Conservation (phyloP, 2,113 vertebrate genomes). For the Mohoua ochrocephala region DNA sequence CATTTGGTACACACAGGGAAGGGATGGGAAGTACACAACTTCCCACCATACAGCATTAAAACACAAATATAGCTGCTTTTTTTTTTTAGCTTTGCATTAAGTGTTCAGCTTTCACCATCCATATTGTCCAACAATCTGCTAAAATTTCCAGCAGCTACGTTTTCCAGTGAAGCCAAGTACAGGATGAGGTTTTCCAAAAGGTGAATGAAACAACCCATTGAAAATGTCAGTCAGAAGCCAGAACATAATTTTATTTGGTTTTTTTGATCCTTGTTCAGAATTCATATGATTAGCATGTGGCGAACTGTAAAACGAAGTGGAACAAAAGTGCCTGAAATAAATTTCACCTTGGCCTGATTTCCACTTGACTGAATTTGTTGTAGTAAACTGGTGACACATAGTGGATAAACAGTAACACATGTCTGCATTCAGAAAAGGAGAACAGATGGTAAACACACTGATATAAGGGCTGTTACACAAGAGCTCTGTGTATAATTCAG, state of each 20-base stretch:
- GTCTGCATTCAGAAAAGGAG: constrained; percentile 50
- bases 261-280: constrained; percentile 40
- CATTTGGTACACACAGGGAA: not conserved
- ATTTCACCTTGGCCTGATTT: constrained; percentile 69
- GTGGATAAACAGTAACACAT: constrained; percentile 68
- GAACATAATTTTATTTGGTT: constrained; percentile 29
- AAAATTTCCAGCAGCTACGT: constrained; percentile 18
- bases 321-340: constrained; percentile 66
- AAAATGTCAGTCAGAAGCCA: constrained; percentile 57
- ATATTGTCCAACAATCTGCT: not conserved
- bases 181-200: constrained; percentile 33
- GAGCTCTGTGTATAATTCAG: constrained; percentile 43
- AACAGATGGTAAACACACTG: constrained; percentile 64
- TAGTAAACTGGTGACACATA: constrained; percentile 72
- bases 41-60: not conserved
- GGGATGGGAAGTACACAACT: not conserved
- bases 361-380: constrained; percentile 66
- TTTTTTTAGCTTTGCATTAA: not conserved
- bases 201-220: constrained; percentile 44
- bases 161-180: constrained; percentile 6
- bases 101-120: not conserved
- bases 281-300: constrained; percentile 46
- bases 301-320: constrained; percentile 48
- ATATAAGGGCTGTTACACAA: constrained; percentile 62
- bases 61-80: not conserved